Evolutionary conservation across 1,140 invertebrate species (phyloP).

Genomic region (Chrysomallon squamiferum): DNA sequence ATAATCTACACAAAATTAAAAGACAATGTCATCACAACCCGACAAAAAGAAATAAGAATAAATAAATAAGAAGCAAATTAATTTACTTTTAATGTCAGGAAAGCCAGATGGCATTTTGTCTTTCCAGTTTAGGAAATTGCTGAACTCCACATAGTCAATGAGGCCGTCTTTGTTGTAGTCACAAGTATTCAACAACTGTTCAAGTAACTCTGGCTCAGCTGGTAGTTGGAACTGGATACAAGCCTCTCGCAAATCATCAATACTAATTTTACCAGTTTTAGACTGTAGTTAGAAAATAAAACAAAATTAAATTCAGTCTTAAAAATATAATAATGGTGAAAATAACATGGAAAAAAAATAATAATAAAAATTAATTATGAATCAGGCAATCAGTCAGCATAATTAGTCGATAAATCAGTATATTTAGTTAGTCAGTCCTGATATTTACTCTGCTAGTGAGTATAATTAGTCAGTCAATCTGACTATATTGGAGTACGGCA

Average conservation of each 20-base stretch:
- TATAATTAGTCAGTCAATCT: too few species aligned
- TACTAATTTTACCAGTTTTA: slow-evolving; percentile 53
- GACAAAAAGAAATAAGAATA: too few species aligned
- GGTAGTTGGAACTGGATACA: slow-evolving; percentile 57
- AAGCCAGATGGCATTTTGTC: slow-evolving; percentile 60
- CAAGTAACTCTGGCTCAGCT: slow-evolving; percentile 55
- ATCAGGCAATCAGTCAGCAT: neutral
- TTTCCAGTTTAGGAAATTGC: slow-evolving; percentile 63
- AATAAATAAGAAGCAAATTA: too few species aligned
- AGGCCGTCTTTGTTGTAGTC: slow-evolving; percentile 56
- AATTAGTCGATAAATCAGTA: too few species aligned
- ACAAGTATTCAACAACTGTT: slow-evolving; percentile 59
- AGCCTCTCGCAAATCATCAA: slow-evolving; percentile 50
- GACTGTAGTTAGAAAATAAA: slow-evolving; percentile 40
- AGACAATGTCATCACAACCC: too few species aligned
- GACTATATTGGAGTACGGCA: too few species aligned
- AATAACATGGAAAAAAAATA: neutral
- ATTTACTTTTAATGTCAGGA: slow-evolving; percentile 27
- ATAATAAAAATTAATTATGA: neutral
- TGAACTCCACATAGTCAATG: slow-evolving; percentile 62
- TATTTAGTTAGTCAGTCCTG: too few species aligned
- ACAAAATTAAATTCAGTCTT: neutral
- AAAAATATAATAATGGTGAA: too few species aligned
- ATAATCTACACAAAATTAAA: too few species aligned
- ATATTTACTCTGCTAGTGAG: too few species aligned